phyloP scores from a whole-genome alignment of 2,888 invertebrate genomes.

The Coelopa pilipes region DNA sequence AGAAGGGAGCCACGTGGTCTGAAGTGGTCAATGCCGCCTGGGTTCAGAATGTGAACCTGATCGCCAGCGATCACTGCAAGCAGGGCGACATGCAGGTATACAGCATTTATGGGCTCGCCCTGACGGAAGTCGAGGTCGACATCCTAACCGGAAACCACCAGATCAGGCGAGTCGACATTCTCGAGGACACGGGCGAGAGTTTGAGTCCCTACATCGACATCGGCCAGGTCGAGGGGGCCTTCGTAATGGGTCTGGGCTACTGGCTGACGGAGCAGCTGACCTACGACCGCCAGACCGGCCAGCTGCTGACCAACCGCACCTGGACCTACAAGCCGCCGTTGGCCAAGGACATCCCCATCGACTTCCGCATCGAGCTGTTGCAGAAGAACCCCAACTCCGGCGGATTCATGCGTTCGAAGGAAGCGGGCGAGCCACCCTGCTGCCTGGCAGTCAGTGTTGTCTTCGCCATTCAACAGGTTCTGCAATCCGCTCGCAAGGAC shows the following conservation, averaged over 20 bases:
- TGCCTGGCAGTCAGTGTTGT: slow-evolving; percentile 69
- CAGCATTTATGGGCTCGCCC: slow-evolving; percentile 73
- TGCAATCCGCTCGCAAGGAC: slow-evolving; percentile 74
- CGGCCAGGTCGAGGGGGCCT: slow-evolving; percentile 81
- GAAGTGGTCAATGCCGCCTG: slow-evolving; percentile 71
- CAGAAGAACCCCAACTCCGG: slow-evolving; percentile 73
- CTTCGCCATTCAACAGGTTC: slow-evolving; percentile 75
- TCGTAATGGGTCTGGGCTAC: slow-evolving; percentile 79
- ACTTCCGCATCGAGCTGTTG: slow-evolving; percentile 76
- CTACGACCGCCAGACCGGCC: slow-evolving; percentile 73
- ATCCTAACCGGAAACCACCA: slow-evolving; percentile 80
- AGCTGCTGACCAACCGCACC: slow-evolving; percentile 77
- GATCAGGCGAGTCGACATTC: slow-evolving; percentile 74
- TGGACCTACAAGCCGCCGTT: slow-evolving; percentile 84
- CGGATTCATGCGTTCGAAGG: slow-evolving; percentile 78
- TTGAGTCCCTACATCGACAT: slow-evolving; percentile 77
- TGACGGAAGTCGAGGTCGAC: slow-evolving; percentile 81
- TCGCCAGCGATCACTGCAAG: slow-evolving; percentile 72
- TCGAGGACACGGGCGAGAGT: slow-evolving; percentile 78
- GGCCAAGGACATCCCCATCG: slow-evolving; percentile 79
- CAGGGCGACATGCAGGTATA: slow-evolving; percentile 71
- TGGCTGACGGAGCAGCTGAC: slow-evolving; percentile 78
- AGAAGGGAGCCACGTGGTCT: slow-evolving; percentile 69
- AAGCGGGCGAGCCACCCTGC: slow-evolving; percentile 72
- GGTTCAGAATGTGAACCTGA: slow-evolving; percentile 70